phyloP scores from a whole-genome alignment of 2,797 vertebrate species.

The Neostethus bicornis region DNA sequence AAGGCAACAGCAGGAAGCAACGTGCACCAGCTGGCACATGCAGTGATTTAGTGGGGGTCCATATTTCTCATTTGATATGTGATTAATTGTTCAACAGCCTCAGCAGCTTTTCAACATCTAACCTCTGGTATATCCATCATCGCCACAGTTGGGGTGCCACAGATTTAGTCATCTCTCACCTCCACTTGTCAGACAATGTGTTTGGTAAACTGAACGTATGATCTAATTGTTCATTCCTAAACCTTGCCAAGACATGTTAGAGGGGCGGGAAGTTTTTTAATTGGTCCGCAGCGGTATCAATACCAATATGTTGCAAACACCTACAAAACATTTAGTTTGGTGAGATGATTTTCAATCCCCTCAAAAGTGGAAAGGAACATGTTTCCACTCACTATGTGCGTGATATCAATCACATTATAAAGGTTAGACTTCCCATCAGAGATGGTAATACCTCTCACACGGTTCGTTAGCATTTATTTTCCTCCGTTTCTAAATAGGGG shows the following conservation, averaged over 20 bases:
- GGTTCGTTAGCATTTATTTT: conserved; percentile 65
- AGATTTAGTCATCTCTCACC: conserved; percentile 55
- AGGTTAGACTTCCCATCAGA: conserved; percentile 51
- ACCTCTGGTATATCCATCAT: conserved; percentile 67
- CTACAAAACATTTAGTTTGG: conserved; percentile 34
- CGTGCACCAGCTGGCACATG: conserved; percentile 48
- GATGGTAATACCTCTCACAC: conserved; percentile 58
- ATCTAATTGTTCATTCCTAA: conserved; percentile 30
- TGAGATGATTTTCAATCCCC: conserved; percentile 58
- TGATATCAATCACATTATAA: conserved; percentile 51
- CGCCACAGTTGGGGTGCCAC: conserved; percentile 45
- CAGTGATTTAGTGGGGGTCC: conserved; percentile 40
- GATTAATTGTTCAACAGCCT: conserved; percentile 74
- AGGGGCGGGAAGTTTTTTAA: conserved; percentile 36
- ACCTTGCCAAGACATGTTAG: conserved; percentile 10
- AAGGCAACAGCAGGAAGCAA: conserved; percentile 44
- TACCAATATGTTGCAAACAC: conserved; percentile 26
- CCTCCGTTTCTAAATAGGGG: conserved; percentile 50
- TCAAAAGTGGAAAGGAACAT: conserved; percentile 54
- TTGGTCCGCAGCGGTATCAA: conserved; percentile 25
- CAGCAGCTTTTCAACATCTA: conserved; percentile 58
- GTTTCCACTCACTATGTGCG: conserved; percentile 46
- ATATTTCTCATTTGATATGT: conserved; percentile 62
- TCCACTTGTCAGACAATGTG: conserved; percentile 45
- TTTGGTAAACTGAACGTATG: conserved; percentile 14